These are phyloP conservation scores for Pluvialis apricaria DNA, from an alignment of 2,113 vertebrate species.

Conservation along the genomic window DNA sequence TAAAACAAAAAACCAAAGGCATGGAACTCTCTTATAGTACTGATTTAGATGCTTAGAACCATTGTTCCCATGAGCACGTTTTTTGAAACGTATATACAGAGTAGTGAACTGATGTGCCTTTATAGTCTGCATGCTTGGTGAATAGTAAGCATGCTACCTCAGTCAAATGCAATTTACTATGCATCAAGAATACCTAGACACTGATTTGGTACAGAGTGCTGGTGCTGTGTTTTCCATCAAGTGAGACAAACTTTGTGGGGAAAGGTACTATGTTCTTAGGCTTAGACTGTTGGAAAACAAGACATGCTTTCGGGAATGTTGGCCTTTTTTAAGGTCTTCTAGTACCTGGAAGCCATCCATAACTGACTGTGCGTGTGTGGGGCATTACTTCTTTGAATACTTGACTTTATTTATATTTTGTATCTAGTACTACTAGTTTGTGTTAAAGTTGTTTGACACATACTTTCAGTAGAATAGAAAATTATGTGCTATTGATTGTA, in stretches of 20 bases:
- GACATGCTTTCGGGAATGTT: background rate
- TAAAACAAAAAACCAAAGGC: background rate
- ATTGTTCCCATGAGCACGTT: background rate
- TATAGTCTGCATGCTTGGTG: background rate
- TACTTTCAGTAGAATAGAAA: background rate
- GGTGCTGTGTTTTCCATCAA: background rate
- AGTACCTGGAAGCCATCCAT: background rate
- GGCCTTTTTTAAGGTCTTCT: background rate
- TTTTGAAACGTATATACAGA: background rate
- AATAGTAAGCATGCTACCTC: background rate
- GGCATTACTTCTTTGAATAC: background rate
- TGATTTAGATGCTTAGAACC: background rate
- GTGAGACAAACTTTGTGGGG: background rate
- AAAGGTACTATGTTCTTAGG: background rate
- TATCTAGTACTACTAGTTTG: background rate
- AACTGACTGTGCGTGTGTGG: background rate
- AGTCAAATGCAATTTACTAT: background rate
- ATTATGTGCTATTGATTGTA: background rate
- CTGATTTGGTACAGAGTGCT: background rate
- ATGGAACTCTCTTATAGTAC: background rate
- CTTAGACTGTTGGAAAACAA: background rate
- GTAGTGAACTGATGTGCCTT: background rate
- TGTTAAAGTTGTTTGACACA: accelerated
- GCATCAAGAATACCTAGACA: background rate
- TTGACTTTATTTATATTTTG: background rate